Base-by-base conservation (phyloP, 2,888 invertebrate genomes). In the Sesamia inferens region DNA sequence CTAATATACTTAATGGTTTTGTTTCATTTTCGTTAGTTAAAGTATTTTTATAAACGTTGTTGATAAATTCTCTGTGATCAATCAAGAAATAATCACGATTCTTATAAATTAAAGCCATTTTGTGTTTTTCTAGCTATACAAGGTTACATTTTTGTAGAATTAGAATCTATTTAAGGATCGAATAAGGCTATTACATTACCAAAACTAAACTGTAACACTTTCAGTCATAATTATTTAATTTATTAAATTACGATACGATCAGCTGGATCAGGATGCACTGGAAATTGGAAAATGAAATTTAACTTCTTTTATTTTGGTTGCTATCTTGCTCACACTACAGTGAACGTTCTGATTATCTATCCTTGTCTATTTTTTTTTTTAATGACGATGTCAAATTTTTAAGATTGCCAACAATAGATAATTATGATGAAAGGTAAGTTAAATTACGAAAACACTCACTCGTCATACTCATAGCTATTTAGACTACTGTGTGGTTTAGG, bases 51-150 rank as follows among this genome's bases (percentile, higher is more conserved):
- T 93, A 94, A 65, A 95, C 76, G 16, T 87, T 86, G 61, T 84
- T 74, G 74, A 92, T 81, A 74, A 86, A 93, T 16, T 91, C 83
- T 71, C 84, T 85, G 77, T 95, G 95, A 85, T 94, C 92, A 74
- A 95, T 74, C 3, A 93, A 80, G 76, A 62, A 88, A 76, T 44
- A 91, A 54, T 84, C 78, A 69, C 74, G 62, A 70, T 66, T 77
- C 58, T 78, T 74, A 68, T 67, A 78, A n/a, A 88, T 2, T 68
- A 81, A 2, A 58, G 79, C 44, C 81, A 81, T 81, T 42, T 51
- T 66, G 11, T 22, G 13, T 19, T 54, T 22, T 42, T 22, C 24
- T 48, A n/a, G 4, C 5, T 14, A 24, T 0, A 13, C 2, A 44
- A 42, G 7, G 14, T 22, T 11, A 59, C 54, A 74, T 14, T 47